phyloP scores from a whole-genome alignment of 2,797 vertebrate species.

The Okamejei kenojei region DNA sequence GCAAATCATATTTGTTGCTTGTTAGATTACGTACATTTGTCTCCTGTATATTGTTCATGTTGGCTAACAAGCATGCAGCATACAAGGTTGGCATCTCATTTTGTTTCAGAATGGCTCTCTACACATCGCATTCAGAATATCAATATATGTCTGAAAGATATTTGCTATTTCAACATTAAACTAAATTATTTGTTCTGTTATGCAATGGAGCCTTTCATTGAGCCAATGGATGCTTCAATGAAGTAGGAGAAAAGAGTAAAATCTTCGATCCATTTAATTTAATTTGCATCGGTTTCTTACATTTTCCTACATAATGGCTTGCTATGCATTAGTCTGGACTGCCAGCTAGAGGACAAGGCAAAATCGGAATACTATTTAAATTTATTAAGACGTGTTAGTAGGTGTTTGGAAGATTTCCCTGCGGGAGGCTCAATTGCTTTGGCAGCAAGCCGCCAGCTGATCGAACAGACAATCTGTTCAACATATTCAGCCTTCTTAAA shows the following conservation, averaged over 20 bases:
- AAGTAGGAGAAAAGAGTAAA: not conserved
- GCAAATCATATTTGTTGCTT: too few species aligned
- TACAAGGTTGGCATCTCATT: too few species aligned
- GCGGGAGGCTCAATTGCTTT: not conserved
- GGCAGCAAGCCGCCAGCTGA: not conserved
- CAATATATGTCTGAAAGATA: not conserved
- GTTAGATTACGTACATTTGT: too few species aligned
- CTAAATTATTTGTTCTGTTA: not conserved
- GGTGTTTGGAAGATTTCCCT: constrained; percentile 32
- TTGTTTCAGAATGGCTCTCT: too few species aligned
- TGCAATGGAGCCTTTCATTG: not conserved
- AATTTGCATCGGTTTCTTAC: not conserved
- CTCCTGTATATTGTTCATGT: too few species aligned
- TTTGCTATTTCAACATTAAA: not conserved
- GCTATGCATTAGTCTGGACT: not conserved
- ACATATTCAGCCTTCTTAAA: not conserved
- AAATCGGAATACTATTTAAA: constrained; percentile 1
- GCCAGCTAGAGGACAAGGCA: constrained; percentile 5
- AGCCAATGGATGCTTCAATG: not conserved
- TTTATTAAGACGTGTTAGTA: not conserved
- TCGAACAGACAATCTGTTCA: constrained; percentile 32
- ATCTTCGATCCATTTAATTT: not conserved
- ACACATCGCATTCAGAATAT: not conserved
- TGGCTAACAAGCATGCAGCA: too few species aligned
- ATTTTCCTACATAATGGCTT: not conserved